Percentiles rank a stretch among this genome's conserved stretches.
phyloP scores from a whole-genome alignment of 2,888 invertebrate genomes.

The Diaprepes abbreviatus region DNA sequence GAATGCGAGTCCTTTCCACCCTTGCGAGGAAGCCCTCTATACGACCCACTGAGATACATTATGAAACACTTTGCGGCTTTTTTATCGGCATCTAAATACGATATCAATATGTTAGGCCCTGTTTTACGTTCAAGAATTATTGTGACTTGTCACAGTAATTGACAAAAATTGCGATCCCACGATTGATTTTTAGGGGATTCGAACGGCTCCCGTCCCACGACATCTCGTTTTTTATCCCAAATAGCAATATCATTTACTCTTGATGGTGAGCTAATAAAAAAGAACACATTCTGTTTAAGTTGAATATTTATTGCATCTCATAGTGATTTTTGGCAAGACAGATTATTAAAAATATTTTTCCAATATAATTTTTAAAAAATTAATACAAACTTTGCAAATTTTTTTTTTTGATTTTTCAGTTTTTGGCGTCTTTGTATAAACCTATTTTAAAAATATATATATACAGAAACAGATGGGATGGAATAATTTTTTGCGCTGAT shows the following conservation, averaged over 20 bases:
- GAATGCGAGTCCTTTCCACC: constrained; percentile 60
- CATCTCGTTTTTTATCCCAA: constrained; percentile 20
- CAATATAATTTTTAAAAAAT: no score
- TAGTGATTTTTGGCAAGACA: no score
- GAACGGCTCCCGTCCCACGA: background rate
- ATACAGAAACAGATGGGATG: no score
- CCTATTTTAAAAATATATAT: no score
- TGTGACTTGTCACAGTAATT: constrained; percentile 56
- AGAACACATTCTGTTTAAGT: background rate
- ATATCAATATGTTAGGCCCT: constrained; percentile 65
- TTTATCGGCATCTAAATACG: constrained; percentile 69
- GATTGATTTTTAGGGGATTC: constrained; percentile 30
- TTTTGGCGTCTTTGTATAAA: no score
- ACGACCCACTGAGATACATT: constrained; percentile 63
- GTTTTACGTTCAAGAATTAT: constrained; percentile 55
- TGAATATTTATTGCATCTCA: background rate
- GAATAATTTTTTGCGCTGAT: no score
- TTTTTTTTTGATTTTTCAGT: no score
- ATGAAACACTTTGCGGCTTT: constrained; percentile 68
- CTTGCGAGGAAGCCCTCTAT: constrained; percentile 46
- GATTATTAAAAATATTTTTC: no score
- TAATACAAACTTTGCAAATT: no score
- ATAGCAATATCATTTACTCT: constrained; percentile 14
- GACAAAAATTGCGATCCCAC: constrained; percentile 50
- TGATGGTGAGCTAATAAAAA: constrained; percentile 17